Conservation (phyloP, 2,888 invertebrate species). For the Dasysyrphus tricinctus region DNA sequence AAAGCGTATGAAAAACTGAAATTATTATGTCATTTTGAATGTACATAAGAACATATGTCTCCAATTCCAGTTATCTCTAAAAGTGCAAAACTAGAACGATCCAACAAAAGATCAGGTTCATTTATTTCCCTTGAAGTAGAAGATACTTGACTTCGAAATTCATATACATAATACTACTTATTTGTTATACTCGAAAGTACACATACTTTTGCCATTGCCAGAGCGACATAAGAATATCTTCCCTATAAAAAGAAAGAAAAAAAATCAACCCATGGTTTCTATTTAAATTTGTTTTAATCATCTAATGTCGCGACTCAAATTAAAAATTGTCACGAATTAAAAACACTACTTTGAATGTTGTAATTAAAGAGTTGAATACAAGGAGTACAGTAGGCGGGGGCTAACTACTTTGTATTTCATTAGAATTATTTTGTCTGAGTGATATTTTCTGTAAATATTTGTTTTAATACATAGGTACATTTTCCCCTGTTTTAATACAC, state of each 20-base stretch:
- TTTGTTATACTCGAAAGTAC: background rate
- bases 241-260: background rate
- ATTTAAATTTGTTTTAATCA: slow-evolving; percentile 15
- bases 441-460: background rate
- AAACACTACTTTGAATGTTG: background rate
- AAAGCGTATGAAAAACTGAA: too few species aligned
- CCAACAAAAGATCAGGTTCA: background rate
- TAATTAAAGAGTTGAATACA: background rate
- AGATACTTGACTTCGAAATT: background rate
- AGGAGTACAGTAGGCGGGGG: background rate
- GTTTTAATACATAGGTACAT: background rate
- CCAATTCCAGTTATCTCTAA: too few species aligned
- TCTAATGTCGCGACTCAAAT: background rate
- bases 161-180: background rate
- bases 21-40: too few species aligned
- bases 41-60: too few species aligned
- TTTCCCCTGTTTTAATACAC: background rate
- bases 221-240: background rate
- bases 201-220: background rate
- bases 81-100: background rate
- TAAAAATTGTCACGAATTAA: slow-evolving; percentile 17
- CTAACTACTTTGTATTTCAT: background rate
- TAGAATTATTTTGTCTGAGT: background rate
- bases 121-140: background rate
- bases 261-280: background rate